Conservation (phyloP, 2,113 vertebrate species). For the Psilopogon haemacephalus region DNA sequence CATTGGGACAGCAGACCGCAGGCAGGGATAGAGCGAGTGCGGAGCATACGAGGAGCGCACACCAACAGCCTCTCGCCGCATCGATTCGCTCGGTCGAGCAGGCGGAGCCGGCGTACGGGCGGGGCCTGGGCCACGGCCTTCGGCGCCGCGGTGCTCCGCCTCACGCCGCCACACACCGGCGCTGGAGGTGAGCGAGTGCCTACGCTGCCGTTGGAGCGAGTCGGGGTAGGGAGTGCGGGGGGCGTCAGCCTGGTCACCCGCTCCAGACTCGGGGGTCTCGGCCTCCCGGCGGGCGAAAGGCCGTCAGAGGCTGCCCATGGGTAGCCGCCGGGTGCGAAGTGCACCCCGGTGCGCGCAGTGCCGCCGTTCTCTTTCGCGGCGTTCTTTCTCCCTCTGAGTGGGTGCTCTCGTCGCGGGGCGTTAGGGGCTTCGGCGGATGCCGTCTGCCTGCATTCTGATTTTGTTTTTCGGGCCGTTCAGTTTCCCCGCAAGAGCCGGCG, state of each 20-base stretch:
- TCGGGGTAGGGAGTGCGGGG: no score
- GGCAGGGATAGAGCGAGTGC: rapidly evolving
- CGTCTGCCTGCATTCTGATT: background rate
- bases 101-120: background rate
- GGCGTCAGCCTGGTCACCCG: rapidly evolving
- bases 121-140: background rate
- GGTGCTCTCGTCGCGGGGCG: no score
- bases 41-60: rapidly evolving
- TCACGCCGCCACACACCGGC: background rate
- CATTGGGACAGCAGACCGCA: rapidly evolving
- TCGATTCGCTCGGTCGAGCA: background rate
- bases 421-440: background rate
- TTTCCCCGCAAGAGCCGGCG: background rate
- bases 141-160: background rate
- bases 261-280: background rate
- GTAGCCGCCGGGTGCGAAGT: background rate
- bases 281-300: background rate
- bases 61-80: rapidly evolving
- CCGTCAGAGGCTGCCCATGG: background rate
- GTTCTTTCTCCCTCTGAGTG: background rate
- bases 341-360: background rate
- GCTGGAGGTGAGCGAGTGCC: background rate
- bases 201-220: background rate
- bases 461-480: background rate
- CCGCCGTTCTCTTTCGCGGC: background rate